These are phyloP conservation scores for Coecobrya sp. DNA, from an alignment of 2,888 invertebrate species.

Conservation along the genomic window DNA sequence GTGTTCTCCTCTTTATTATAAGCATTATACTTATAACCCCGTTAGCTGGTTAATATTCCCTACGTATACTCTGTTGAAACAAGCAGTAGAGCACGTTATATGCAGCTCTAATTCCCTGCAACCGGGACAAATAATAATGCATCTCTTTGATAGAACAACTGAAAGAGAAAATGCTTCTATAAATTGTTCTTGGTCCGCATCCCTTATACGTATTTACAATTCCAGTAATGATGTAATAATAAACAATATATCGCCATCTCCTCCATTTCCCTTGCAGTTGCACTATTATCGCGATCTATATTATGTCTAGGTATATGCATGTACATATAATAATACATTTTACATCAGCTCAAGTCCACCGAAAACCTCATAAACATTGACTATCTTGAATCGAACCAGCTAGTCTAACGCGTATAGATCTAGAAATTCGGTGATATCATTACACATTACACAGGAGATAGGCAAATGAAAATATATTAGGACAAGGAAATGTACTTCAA, in stretches of 20 bases:
- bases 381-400: neutral
- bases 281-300: slow-evolving; percentile 32
- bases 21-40: neutral
- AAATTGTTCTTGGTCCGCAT: neutral
- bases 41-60: slow-evolving; percentile 20
- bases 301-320: neutral
- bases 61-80: neutral
- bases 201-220: neutral
- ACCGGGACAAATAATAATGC: neutral
- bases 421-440: slow-evolving; percentile 9
- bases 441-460: slow-evolving; percentile 44
- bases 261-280: slow-evolving; percentile 13
- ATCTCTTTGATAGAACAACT: neutral
- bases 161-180: neutral
- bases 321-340: slow-evolving; percentile 1
- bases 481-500: slow-evolving; percentile 65
- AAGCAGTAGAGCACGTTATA: neutral
- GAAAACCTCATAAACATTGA: slow-evolving; percentile 29
- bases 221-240: slow-evolving; percentile 15
- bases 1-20: neutral
- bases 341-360: neutral
- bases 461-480: slow-evolving; percentile 78
- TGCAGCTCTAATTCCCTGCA: slow-evolving; percentile 17
- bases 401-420: slow-evolving; percentile 32
- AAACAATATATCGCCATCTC: slow-evolving; percentile 8